A percentile compares a stretch with the other conserved stretches of the same genome.
Conservation (phyloP, 2,888 invertebrate genomes). For the Trachelus tabidus region DNA sequence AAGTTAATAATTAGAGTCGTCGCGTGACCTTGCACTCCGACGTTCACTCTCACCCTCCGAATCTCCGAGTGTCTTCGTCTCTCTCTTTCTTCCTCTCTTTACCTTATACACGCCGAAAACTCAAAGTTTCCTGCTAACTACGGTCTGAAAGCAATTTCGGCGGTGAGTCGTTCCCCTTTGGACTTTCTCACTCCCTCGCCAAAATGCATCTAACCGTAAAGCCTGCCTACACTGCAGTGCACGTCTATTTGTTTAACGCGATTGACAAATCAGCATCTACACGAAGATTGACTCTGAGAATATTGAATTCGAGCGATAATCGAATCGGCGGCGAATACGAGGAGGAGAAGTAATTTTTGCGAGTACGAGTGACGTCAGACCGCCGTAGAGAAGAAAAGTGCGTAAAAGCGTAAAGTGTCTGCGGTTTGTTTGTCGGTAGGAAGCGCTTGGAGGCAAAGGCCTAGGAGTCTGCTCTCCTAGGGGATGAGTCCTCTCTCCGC, state of each 20-base stretch:
- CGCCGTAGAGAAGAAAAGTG: slow-evolving; percentile 55
- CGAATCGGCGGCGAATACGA: background rate
- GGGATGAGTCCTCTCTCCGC: slow-evolving; percentile 27
- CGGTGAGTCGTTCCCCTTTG: slow-evolving; percentile 37
- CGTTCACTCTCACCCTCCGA: slow-evolving; percentile 9
- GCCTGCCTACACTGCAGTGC: background rate
- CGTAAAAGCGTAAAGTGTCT: slow-evolving; percentile 57
- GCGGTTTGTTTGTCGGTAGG: slow-evolving; percentile 47
- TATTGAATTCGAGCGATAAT: background rate
- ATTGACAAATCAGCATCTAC: background rate
- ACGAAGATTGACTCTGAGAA: background rate
- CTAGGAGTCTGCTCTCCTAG: slow-evolving; percentile 39
- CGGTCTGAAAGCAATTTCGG: slow-evolving; percentile 63
- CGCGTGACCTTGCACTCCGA: slow-evolving; percentile 64
- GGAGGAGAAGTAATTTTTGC: background rate
- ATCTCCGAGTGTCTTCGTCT: slow-evolving; percentile 27
- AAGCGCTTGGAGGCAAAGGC: slow-evolving; percentile 44
- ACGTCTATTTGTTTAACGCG: background rate
- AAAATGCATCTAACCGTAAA: background rate
- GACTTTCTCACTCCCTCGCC: background rate
- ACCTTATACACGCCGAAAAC: slow-evolving; percentile 42
- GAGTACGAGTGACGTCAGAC: background rate
- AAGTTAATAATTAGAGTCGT: slow-evolving; percentile 64
- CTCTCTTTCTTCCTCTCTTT: slow-evolving; percentile 26
- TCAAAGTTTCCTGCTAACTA: slow-evolving; percentile 62